Evolutionary conservation across 2,888 invertebrate genomes (phyloP).

Genomic region (Saturnia pavonia): DNA sequence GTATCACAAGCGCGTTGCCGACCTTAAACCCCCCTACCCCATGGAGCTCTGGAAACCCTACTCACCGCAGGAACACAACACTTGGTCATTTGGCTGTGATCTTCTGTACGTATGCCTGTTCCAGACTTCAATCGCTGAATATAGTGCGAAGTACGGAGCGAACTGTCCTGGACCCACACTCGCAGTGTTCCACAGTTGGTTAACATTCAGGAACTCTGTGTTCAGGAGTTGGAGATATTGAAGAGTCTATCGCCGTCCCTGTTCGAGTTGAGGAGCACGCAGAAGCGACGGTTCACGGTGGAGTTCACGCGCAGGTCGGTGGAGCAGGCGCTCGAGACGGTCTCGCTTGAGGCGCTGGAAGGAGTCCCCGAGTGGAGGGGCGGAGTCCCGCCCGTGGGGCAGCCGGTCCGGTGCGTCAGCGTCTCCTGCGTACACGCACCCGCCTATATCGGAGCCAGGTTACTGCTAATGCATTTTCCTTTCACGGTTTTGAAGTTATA

Average conservation of each 20-base stretch:
- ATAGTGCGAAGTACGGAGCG: too few species aligned
- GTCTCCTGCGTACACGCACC: conserved; percentile 82
- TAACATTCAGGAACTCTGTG: conserved; percentile 42
- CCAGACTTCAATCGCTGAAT: too few species aligned
- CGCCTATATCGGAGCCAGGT: conserved; percentile 85
- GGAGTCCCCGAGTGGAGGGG: conserved; percentile 47
- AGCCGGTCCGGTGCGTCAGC: conserved; percentile 65
- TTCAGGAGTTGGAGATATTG: conserved; percentile 68
- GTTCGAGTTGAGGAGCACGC: conserved; percentile 61
- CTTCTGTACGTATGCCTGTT: too few species aligned
- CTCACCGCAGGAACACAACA: too few species aligned
- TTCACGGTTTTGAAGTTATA: not conserved
- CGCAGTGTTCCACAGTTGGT: too few species aligned
- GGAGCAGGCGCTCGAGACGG: conserved; percentile 76
- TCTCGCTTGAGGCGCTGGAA: conserved; percentile 56
- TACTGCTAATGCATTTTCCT: conserved; percentile 23
- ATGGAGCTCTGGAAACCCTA: too few species aligned
- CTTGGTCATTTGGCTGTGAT: too few species aligned
- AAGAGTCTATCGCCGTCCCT: conserved; percentile 68
- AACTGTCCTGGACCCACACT: too few species aligned
- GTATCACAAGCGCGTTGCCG: too few species aligned
- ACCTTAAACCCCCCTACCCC: too few species aligned
- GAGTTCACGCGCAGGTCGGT: conserved; percentile 86
- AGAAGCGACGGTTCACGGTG: conserved; percentile 67
- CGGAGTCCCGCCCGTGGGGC: conserved; percentile 65